Evolutionary conservation across 2,797 vertebrate genomes (phyloP), one percentile per base, ranked within the genome.

Genomic region (Cryptoblepharus egeriae): DNA sequence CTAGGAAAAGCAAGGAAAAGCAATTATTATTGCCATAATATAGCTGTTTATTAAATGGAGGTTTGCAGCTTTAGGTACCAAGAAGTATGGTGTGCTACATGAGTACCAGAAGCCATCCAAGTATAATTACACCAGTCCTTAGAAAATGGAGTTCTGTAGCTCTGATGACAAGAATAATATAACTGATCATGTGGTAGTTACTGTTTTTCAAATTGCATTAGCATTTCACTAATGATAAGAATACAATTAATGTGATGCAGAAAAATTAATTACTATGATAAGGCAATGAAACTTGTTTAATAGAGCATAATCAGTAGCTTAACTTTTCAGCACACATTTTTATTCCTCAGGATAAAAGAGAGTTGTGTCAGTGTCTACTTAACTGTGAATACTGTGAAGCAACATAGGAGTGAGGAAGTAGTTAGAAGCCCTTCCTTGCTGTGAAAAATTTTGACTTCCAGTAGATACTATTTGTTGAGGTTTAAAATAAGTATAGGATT

Each of bases 221-320:
- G 55, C 75, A 65, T 88, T 72, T 87, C 74, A 64, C 30, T 28
- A 67, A 81, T 88, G 81, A 85, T 92, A 90, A 86, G 75, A 88
- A 84, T 87, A 83, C 81, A 85, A 87, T 91, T 91, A 93, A 85
- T 73, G 58, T 80, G 83, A 84, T 90, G 60, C 39, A 74, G 37
- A 88, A 90, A 91, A 92, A 86, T 79, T 88, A 93, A 90, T 91
- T 91, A 67, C 70, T 90, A 10, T 71, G 86, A 88, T 92, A 90
- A 91, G 52, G 37, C 81, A 87, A 68, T 74, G 87, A 89, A 70
- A 71, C 8, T 81, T 90, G 9, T 77, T 91, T 89, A 87, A 87
- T 85, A 82, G 45, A 84, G 18, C 52, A 64, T 77, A 79, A 83
- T 90, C 75, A 39, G 68, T 71, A 80, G 73, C 78, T 88, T 86